A percentile compares a stretch with the other conserved stretches of the same genome.
phyloP scores from a whole-genome alignment of 2,888 invertebrate genomes.

The Lordiphosa andalusiaca region DNA sequence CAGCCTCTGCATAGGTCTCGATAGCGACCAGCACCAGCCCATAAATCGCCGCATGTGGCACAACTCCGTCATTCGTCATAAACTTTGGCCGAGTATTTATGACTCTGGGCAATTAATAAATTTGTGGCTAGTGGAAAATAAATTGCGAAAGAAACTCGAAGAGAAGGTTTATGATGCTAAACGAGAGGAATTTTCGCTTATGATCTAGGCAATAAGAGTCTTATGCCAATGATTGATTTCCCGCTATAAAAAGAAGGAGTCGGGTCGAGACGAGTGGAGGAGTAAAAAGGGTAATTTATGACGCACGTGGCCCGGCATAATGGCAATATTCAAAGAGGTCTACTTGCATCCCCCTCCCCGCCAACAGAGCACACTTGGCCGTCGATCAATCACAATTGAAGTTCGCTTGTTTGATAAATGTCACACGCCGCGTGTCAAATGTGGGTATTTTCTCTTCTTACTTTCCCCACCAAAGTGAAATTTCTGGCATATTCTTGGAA shows the following conservation, averaged over 20 bases:
- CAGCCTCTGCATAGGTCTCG: constrained; percentile 18
- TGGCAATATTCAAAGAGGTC: neutral
- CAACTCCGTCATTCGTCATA: constrained; percentile 70
- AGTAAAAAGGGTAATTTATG: constrained; percentile 51
- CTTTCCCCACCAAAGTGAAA: constrained; percentile 35
- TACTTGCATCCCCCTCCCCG: too few species aligned
- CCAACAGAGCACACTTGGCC: constrained; percentile 39
- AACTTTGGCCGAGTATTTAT: constrained; percentile 66
- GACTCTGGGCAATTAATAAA: constrained; percentile 76
- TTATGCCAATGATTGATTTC: constrained; percentile 53
- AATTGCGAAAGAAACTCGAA: constrained; percentile 43
- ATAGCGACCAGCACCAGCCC: constrained; percentile 5
- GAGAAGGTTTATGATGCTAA: neutral
- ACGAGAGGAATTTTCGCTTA: constrained; percentile 35
- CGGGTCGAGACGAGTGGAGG: neutral
- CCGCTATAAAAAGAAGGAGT: constrained; percentile 43
- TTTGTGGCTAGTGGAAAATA: constrained; percentile 59
- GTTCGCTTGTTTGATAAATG: constrained; percentile 65
- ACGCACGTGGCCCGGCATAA: constrained; percentile 31
- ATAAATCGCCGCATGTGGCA: constrained; percentile 44
- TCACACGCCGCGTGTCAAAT: constrained; percentile 66
- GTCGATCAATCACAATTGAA: constrained; percentile 65
- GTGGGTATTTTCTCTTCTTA: constrained; percentile 19
- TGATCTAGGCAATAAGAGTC: constrained; percentile 35
- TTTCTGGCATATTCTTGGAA: constrained; percentile 66